Conservation (phyloP, 2,113 vertebrate genomes). For the Pontoporia blainvillei region DNA sequence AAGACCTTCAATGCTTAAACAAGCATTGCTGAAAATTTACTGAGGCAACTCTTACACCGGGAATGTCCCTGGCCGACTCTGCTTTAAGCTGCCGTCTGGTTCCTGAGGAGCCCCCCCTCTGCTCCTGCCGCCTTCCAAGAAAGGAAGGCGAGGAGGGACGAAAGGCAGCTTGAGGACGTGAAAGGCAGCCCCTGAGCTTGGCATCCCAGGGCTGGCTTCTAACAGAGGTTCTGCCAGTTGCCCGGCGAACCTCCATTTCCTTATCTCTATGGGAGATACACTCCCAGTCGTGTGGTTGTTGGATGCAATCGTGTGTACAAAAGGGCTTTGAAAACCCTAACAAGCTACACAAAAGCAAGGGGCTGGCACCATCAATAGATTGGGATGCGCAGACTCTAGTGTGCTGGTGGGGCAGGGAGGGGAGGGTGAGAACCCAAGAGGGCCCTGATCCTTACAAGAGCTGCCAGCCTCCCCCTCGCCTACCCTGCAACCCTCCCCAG, state of each 20-base stretch:
- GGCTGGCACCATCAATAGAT: fast-evolving
- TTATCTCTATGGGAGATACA: no score
- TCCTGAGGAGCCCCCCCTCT: neutral
- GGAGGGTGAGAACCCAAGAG: no score
- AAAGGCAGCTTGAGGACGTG: neutral
- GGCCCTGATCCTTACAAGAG: neutral
- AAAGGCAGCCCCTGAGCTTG: no score
- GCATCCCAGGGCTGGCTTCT: neutral
- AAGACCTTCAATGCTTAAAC: neutral
- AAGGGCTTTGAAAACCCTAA: neutral
- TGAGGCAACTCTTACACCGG: neutral
- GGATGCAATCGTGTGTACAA: fast-evolving
- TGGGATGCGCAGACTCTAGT: fast-evolving
- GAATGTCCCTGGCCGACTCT: neutral
- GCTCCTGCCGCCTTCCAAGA: neutral
- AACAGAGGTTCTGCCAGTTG: fast-evolving
- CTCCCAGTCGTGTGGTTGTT: neutral
- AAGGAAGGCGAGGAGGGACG: neutral
- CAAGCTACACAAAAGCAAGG: no score
- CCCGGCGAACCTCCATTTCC: fast-evolving
- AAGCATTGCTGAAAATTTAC: neutral
- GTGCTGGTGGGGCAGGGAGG: fast-evolving
- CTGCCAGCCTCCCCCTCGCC: neutral
- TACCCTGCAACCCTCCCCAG: neutral
- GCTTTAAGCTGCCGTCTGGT: neutral